Evolutionary conservation across 2,888 invertebrate species (phyloP).

Genomic region (Sinopyrophorus schimmeli): DNA sequence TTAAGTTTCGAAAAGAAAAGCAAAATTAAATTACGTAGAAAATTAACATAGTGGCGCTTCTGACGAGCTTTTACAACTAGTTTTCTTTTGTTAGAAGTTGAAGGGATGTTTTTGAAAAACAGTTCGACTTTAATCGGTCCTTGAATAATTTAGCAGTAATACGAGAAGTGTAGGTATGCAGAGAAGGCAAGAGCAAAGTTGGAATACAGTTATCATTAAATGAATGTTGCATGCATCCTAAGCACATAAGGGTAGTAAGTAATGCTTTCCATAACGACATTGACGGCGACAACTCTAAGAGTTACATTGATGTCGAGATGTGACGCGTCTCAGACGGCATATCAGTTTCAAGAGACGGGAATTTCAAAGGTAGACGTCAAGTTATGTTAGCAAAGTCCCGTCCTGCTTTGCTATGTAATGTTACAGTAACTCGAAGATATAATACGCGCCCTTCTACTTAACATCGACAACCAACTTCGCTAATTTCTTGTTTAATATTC

Average conservation of each 20-base stretch:
- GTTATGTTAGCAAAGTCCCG: conserved; percentile 48
- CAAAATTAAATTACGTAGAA: too few relatives aligned
- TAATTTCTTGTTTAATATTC: too few relatives aligned
- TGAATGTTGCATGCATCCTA: conserved; percentile 25
- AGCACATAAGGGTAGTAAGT: conserved; percentile 32
- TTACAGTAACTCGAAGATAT: conserved; percentile 39
- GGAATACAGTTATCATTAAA: conserved; percentile 22
- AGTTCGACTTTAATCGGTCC: too few relatives aligned
- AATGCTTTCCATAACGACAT: conserved; percentile 36
- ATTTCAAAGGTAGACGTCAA: conserved; percentile 50
- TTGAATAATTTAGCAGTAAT: too few relatives aligned
- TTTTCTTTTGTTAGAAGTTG: too few relatives aligned
- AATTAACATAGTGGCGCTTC: too few relatives aligned
- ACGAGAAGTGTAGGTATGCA: too few relatives aligned
- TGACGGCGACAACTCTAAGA: conserved; percentile 39
- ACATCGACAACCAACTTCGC: background rate
- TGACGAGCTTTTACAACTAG: too few relatives aligned
- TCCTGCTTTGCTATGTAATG: conserved; percentile 35
- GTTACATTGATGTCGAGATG: conserved; percentile 40
- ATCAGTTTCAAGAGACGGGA: conserved; percentile 40
- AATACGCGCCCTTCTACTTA: too few relatives aligned
- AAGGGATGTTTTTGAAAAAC: too few relatives aligned
- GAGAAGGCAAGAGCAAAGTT: too few relatives aligned
- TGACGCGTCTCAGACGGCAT: conserved; percentile 40
- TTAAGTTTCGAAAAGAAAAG: too few relatives aligned